Conservation (phyloP, 1,140 invertebrate genomes). For the Papilio glaucus region DNA sequence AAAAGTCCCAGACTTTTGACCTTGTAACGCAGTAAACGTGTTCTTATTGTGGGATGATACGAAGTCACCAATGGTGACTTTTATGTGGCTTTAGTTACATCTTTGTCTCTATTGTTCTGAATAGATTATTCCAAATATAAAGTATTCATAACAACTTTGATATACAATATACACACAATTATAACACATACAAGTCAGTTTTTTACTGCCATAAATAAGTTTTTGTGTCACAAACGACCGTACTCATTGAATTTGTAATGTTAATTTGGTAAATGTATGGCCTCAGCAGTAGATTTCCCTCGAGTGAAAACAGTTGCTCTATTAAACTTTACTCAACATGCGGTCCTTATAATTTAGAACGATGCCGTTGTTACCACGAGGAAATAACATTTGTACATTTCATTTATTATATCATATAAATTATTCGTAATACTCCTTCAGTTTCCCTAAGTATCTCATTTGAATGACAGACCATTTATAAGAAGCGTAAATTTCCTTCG, state of each 20-base stretch:
- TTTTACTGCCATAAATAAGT: background rate
- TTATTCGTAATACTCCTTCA: background rate
- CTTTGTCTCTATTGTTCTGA: too few relatives aligned
- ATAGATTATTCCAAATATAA: too few relatives aligned
- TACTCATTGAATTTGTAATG: conserved; percentile 37
- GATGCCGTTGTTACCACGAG: conserved; percentile 15
- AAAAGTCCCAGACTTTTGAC: too few relatives aligned
- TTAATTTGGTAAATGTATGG: conserved; percentile 35
- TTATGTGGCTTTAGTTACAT: too few relatives aligned
- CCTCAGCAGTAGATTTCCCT: conserved; percentile 31
- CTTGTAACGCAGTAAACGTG: too few relatives aligned
- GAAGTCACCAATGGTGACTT: too few relatives aligned
- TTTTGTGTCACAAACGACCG: conserved; percentile 28
- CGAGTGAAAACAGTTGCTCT: conserved; percentile 36
- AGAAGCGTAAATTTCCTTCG: conserved; percentile 3
- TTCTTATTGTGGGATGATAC: too few relatives aligned
- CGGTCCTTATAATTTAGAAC: conserved; percentile 33
- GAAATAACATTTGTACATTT: conserved; percentile 16
- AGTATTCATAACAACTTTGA: too few relatives aligned
- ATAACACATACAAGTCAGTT: background rate
- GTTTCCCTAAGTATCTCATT: background rate
- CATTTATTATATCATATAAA: background rate
- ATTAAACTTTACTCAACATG: conserved; percentile 36
- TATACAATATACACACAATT: too few relatives aligned
- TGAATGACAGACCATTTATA: conserved; percentile 14